phyloP scores from a whole-genome alignment of 2,113 vertebrate genomes.

The Prionailurus bengalensis region DNA sequence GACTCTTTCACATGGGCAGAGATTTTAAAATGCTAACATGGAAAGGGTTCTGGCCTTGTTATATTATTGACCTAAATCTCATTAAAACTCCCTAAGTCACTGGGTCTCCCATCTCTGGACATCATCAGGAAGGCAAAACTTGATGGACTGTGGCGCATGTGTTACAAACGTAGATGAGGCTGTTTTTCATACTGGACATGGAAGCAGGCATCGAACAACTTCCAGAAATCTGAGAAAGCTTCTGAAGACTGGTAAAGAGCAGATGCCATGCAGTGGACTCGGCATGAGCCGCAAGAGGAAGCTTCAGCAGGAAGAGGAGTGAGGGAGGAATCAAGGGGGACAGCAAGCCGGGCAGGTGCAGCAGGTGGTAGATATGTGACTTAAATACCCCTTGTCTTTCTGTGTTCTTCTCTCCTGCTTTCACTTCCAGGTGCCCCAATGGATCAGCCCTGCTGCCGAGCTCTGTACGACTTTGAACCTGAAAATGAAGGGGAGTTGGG shows the following conservation, averaged over 20 bases:
- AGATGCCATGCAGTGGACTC: neutral
- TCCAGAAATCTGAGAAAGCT: neutral
- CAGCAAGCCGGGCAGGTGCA: neutral
- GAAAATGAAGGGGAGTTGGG: constrained; percentile 99
- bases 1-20: neutral
- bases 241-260: neutral
- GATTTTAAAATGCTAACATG: neutral
- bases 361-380: fast-evolving
- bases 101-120: neutral
- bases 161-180: neutral
- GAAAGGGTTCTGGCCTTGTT: neutral
- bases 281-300: neutral
- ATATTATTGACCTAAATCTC: neutral
- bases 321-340: neutral
- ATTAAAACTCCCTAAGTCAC: neutral
- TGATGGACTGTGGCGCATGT: neutral
- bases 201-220: neutral
- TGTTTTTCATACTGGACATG: constrained; percentile 10
- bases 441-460: constrained; percentile 98
- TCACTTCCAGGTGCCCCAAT: constrained; percentile 89
- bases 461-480: constrained; percentile 98
- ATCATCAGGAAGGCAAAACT: neutral
- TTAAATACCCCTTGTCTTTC: neutral
- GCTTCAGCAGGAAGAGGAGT: neutral
- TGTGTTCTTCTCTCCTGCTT: constrained; percentile 76